A percentile compares a stretch with the other conserved stretches of the same genome.
These are phyloP conservation scores for Carettochelys insculpta DNA, from an alignment of 2,113 vertebrate genomes.

Conservation along the genomic window DNA sequence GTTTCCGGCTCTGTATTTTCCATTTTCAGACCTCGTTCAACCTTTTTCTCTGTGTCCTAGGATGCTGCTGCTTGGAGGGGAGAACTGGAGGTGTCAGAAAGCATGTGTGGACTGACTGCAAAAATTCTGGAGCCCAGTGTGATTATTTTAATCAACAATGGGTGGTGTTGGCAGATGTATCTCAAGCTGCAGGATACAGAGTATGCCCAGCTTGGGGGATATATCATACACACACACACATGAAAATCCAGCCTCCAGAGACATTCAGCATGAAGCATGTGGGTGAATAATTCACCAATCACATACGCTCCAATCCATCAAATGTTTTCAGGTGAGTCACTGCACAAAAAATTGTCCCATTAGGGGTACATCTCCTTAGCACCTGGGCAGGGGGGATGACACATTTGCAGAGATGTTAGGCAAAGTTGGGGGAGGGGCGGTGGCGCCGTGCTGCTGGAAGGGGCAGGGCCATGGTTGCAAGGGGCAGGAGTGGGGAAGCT, in stretches of 20 bases:
- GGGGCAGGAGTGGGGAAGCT: too few species aligned
- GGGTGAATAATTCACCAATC: background rate
- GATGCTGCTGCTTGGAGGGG: too few species aligned
- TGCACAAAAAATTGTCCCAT: fast-evolving
- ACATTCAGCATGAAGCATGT: background rate
- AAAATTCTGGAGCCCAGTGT: background rate
- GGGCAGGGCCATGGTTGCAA: too few species aligned
- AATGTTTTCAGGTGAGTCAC: background rate
- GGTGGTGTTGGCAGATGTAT: background rate
- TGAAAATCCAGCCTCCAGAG: background rate
- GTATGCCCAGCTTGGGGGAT: background rate
- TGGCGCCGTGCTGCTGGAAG: too few species aligned
- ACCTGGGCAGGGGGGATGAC: too few species aligned
- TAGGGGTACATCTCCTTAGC: too few species aligned
- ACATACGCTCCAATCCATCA: background rate
- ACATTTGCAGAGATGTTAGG: too few species aligned
- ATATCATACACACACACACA: background rate
- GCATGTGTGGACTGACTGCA: background rate
- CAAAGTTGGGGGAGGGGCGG: too few species aligned
- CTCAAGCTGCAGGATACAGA: background rate
- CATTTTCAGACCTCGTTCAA: background rate
- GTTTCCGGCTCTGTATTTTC: background rate
- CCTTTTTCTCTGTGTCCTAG: background rate
- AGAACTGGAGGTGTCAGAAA: background rate
- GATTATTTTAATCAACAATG: background rate